Conservation (phyloP, 2,888 invertebrate genomes). For the Rhamphomyia laevipes region DNA sequence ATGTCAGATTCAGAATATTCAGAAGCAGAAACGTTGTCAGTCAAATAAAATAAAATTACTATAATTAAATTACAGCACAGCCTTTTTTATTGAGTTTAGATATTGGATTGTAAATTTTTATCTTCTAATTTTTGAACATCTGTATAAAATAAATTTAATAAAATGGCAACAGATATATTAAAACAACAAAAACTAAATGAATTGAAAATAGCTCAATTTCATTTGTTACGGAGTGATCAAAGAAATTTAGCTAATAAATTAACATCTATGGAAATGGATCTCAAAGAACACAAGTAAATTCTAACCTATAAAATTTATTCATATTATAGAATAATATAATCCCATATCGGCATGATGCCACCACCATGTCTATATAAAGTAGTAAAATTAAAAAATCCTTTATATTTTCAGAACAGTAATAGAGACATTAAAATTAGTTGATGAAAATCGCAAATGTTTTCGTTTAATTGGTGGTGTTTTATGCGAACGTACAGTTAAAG, state of each 20-base stretch:
- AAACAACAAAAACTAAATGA: constrained; percentile 44
- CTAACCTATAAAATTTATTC: constrained; percentile 17
- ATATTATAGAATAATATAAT: neutral
- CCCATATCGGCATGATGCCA: neutral
- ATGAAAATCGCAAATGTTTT: constrained; percentile 77
- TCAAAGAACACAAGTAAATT: constrained; percentile 89
- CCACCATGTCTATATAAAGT: neutral
- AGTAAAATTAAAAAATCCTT: neutral
- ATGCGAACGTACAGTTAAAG: constrained; percentile 84
- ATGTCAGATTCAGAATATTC: too few relatives aligned
- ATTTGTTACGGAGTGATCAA: constrained; percentile 77
- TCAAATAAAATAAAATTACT: too few relatives aligned
- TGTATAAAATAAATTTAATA: constrained; percentile 12
- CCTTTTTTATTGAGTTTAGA: constrained; percentile 7
- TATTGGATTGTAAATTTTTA: constrained; percentile 11
- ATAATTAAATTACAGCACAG: too few relatives aligned
- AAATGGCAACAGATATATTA: constrained; percentile 32
- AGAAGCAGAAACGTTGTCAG: too few relatives aligned
- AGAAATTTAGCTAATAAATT: constrained; percentile 75
- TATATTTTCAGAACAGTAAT: constrained; percentile 72
- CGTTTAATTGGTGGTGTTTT: constrained; percentile 89
- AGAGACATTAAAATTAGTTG: constrained; percentile 79
- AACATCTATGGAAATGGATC: constrained; percentile 85
- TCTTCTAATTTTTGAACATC: constrained; percentile 11
- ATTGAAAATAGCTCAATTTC: constrained; percentile 79